A percentile compares a stretch with the other conserved stretches of the same genome.
Evolutionary conservation across 2,113 vertebrate species (phyloP).

Genomic region (Dipodomys spectabilis): DNA sequence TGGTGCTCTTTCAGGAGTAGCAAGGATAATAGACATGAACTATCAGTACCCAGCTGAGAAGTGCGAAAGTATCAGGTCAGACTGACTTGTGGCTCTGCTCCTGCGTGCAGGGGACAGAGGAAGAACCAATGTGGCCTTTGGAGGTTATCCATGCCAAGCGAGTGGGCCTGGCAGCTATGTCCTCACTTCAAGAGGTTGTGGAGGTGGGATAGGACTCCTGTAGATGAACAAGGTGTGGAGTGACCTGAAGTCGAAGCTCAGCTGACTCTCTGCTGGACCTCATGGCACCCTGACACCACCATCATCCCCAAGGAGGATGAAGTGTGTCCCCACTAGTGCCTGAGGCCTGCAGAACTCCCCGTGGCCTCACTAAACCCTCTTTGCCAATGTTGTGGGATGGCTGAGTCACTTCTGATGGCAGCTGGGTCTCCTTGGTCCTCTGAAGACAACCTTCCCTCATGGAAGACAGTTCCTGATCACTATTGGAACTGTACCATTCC

Average conservation of each 20-base stretch:
- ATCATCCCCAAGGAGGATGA: conserved; percentile 84
- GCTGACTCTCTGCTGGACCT: conserved; percentile 91
- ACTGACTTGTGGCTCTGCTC: neutral
- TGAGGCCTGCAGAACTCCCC: conserved; percentile 57
- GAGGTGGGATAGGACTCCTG: neutral
- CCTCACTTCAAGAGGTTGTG: neutral
- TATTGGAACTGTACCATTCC: too few species aligned
- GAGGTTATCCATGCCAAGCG: too few species aligned
- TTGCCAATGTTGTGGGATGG: conserved; percentile 75
- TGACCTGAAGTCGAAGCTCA: conserved; percentile 94
- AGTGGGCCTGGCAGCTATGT: neutral
- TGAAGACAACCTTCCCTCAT: too few species aligned
- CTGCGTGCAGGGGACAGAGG: neutral
- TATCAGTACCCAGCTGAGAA: too few species aligned
- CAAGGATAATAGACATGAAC: too few species aligned
- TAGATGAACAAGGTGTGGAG: conserved; percentile 99
- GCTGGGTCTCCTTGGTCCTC: conserved; percentile 40
- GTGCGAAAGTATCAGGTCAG: rapidly evolving
- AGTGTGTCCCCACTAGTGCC: conserved; percentile 84
- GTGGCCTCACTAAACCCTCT: conserved; percentile 77
- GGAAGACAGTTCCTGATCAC: too few species aligned
- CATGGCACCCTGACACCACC: conserved; percentile 85
- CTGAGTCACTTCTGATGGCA: conserved; percentile 50
- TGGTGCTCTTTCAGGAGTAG: neutral
- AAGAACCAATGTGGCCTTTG: neutral